A percentile compares a stretch with the other conserved stretches of the same genome.
phyloP scores from a whole-genome alignment of 2,113 vertebrate species.

The Speoplatyrhinus poulsoni region DNA sequence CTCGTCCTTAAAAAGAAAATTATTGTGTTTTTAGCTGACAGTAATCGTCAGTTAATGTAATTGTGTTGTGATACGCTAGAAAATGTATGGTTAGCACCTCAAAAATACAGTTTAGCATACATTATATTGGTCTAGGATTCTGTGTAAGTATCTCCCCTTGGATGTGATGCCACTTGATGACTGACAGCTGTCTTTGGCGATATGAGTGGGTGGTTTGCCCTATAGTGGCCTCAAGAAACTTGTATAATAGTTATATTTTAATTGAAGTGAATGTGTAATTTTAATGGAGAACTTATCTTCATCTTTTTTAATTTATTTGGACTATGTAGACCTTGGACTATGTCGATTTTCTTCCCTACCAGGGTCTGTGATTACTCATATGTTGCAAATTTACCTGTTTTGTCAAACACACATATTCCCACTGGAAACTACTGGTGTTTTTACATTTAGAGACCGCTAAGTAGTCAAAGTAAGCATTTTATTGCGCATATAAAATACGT shows the following conservation, averaged over 20 bases:
- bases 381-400: too few species aligned
- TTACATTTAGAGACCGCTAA: too few species aligned
- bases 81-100: conserved; percentile 45
- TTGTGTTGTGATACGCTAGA: conserved; percentile 56
- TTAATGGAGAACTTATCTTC: too few species aligned
- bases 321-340: too few species aligned
- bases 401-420: too few species aligned
- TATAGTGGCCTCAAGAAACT: conserved; percentile 24
- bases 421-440: too few species aligned
- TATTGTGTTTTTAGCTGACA: conserved; percentile 17
- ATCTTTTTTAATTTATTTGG: too few species aligned
- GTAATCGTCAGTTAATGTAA: conserved; percentile 63
- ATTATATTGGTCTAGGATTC: conserved; percentile 31
- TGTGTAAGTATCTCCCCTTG: conserved; percentile 14
- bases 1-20: conserved; percentile 53
- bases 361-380: too few species aligned
- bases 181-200: conserved; percentile 38
- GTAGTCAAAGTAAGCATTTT: too few species aligned
- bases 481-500: too few species aligned
- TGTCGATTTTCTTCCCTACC: too few species aligned
- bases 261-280: neutral
- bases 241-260: neutral
- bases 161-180: conserved; percentile 56
- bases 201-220: conserved; percentile 39
- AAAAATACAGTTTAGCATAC: conserved; percentile 14